These are phyloP conservation scores for Drosophila affinis DNA, from an alignment of 2,888 invertebrate species.

Conservation along the genomic window DNA sequence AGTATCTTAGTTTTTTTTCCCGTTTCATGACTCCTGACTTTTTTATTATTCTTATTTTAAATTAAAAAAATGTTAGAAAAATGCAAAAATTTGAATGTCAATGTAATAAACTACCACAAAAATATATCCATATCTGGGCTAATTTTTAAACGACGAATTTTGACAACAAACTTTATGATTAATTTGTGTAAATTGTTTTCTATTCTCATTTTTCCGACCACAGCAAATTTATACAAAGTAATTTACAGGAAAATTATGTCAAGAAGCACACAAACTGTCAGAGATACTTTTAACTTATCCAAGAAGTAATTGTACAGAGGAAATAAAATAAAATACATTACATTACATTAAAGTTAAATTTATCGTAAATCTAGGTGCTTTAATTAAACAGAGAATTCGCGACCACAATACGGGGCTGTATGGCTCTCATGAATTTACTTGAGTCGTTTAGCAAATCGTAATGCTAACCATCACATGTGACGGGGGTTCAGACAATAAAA, in stretches of 20 bases:
- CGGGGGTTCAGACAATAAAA: slow-evolving; percentile 35
- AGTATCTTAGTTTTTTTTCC: not conserved
- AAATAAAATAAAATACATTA: slow-evolving; percentile 28
- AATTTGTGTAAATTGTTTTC: too few relatives aligned
- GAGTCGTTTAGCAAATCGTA: not conserved
- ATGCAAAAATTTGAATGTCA: slow-evolving; percentile 21
- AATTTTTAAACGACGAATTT: not conserved
- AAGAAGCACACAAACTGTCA: slow-evolving; percentile 5
- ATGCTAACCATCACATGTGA: slow-evolving; percentile 4
- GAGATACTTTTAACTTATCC: slow-evolving; percentile 28
- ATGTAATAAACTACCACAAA: slow-evolving; percentile 21
- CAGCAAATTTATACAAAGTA: slow-evolving; percentile 36
- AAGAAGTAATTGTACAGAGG: not conserved
- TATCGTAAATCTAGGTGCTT: not conserved
- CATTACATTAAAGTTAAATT: slow-evolving; percentile 21
- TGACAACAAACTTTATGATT: slow-evolving; percentile 16
- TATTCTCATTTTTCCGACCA: too few relatives aligned
- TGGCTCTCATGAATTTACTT: slow-evolving; percentile 10
- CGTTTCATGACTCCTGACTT: too few relatives aligned
- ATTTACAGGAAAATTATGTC: slow-evolving; percentile 42
- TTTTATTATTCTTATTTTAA: too few relatives aligned
- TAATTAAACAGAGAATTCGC: slow-evolving; percentile 31
- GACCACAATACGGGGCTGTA: slow-evolving; percentile 6
- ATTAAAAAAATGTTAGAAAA: not conserved
- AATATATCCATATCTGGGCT: slow-evolving; percentile 6